Evolutionary conservation across 2,113 vertebrate species (phyloP).

Genomic region (Chlorocebus sabaeus): DNA sequence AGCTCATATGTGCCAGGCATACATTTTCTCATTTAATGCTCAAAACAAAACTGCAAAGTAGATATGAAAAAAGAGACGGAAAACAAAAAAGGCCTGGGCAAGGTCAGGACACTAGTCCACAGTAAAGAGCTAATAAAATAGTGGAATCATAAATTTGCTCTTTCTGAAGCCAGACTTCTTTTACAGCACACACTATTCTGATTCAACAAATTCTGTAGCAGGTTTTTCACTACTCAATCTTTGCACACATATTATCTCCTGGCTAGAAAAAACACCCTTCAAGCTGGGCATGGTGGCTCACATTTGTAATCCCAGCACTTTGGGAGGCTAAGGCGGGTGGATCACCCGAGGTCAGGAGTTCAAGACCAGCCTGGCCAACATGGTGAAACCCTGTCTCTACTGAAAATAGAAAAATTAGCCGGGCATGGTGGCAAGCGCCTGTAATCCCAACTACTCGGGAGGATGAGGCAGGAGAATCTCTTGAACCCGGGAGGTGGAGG

Average conservation of each 20-base stretch:
- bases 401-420: too few species aligned
- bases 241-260: neutral
- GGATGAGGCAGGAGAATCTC: too few species aligned
- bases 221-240: neutral
- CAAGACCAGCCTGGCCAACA: too few species aligned
- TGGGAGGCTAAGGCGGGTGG: too few species aligned
- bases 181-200: neutral
- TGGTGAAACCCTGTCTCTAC: too few species aligned
- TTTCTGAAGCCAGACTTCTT: neutral
- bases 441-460: too few species aligned
- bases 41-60: neutral
- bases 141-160: neutral
- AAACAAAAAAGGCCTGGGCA: neutral
- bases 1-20: neutral
- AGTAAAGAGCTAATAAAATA: neutral
- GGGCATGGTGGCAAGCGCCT: too few species aligned
- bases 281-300: too few species aligned
- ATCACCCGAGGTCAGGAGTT: too few species aligned
- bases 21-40: neutral
- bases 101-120: neutral
- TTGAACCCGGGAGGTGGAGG: too few species aligned
- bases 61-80: neutral
- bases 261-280: neutral
- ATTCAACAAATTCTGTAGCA: neutral
- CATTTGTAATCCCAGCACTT: too few species aligned